Evolutionary conservation across 2,888 invertebrate genomes (phyloP), one percentile per base, ranked within the genome.

Genomic region (Griposia aprilina): DNA sequence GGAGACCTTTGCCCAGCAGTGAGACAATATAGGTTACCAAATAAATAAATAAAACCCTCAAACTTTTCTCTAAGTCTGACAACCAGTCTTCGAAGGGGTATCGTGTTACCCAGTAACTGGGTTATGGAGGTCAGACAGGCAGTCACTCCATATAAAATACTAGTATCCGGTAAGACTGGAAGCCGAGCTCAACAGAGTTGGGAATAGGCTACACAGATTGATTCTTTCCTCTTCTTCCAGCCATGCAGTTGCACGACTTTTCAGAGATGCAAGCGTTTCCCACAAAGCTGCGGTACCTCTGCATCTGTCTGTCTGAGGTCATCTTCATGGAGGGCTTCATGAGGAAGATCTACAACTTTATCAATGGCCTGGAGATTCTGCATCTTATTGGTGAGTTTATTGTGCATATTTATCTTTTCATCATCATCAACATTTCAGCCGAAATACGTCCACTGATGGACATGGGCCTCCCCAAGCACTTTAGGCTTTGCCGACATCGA

Each of bases 271-370:
- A 99, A 96, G 99, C 99, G 30, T 99, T 99, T 93, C 99, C 99
- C 5, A 99, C 99, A 17, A 99, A 99, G 94, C 97, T 99, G 79
- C 98, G 98, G 67, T 99, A 99, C 94, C 97, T 99, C 96, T 99
- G 99, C 94, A 99, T 99, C 92, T 99, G 99, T 89, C 97, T 99
- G 62, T 99, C 99, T 0, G 99, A 99, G 95, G 99, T 99, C 86
- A 99, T 99, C 95, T 99, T 99, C 97, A 99, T 99, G 98, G 99
- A 99, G 94, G 99, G 99, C 23, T 99, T 99, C 94, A 99, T 99
- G 99, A 97, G 99, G 87, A 99, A 99, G 96, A 99, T 99, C 85
- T 99, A 99, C 96, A 99, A 99, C 94, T 99, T 99, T 92, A 99
- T 99, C 92, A 99, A 99, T 88, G 99, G 99, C 8, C 96, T 99